Evolutionary conservation across 2,888 invertebrate genomes (phyloP), one percentile per base, ranked within the genome.

Genomic region (Pristionchus entomophagus): DNA sequence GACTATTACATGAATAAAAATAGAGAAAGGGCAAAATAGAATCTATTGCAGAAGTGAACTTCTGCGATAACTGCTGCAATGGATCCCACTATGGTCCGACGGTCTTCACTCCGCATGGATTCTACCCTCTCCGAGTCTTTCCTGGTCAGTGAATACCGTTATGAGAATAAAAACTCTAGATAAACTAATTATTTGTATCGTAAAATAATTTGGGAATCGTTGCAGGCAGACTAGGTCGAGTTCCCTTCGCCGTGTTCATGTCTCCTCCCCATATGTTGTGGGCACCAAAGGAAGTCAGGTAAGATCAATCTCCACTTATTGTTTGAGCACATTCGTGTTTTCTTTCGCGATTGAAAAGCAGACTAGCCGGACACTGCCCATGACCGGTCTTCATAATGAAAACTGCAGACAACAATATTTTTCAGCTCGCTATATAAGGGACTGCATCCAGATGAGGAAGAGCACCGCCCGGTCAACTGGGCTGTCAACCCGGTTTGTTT

Each of bases 41-140:
- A 14, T 62, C 62, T 35, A 26, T 45, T 41, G 10, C 38, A 73
- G 73, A 73, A n/a, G 0, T 26, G 0, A 80, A 80, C 78, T 80
- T 80, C 78, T 80, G 78, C n/a, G 78, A 80, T 10, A 32, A 49
- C 35, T 80, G 78, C 53, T 80, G 78, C 53, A 80, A 80, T 22
- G 78, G 78, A n/a, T 51, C 78, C 4, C 78, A 80, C 53, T 80
- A 80, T 26, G 78, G 78, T 2, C 78, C 78, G 32, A 80, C 78
- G 22, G 78, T 80, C 49, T 80, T 80, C 35, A 51, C 32, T 0
- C 78, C 78, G n/a, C 78, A 49, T 6, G 78, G 51, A 32, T 80
- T 80, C 51, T 51, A 32, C 14, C 78, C 78, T n/a, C 10, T 80
- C 32, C 8, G 35, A 51, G 78, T 80, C 5, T 32, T 51, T 19